Evolutionary conservation across 2,888 invertebrate species (phyloP), one percentile per base, ranked within the genome.

Genomic region (Dynastes grantii): DNA sequence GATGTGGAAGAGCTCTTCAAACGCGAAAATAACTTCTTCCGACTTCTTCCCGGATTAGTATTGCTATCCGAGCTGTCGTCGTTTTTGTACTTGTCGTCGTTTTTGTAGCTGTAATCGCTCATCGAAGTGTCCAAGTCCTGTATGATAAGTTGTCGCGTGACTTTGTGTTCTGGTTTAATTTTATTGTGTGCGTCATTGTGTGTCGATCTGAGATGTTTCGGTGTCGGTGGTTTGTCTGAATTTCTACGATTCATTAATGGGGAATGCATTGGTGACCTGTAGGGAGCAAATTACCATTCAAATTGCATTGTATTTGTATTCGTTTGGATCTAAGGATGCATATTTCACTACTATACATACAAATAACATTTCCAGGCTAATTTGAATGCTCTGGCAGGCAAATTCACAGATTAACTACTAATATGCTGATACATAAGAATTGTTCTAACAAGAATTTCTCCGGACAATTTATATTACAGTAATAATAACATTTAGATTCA

Each of bases 1-100:
- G 93, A 93, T 0, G 94, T 93, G 0, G 94, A 93, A 0, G 93
- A 93, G 0, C 93, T 93, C 87, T 94, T 94, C 87, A 93, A 90
- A 83, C 94, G 91, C 0, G 94, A 93, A 85, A 94, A 94, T 81
- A 93, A 89, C 80, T 94, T 92, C 80, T 93, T 92, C 13, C 93
- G 90, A 40, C 92, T 92, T 78, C 91, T 90, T 13, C 92, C 92
- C 86, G 88, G 87, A 73, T 86, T 85, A 58, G 85, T 89, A 73
- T 86, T 91, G 40, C 85, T 90, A 78, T 89, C 92, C 0, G 92
- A 92, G 0, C 92, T 91, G 83, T 92, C 92, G 32, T 86, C 86
- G 64, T 87, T 86, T 71, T 85, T 86, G 80, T 87, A 87, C 71
- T 85, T 87, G 49, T 87, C 88, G 65, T 89, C 88, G 79, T 87